Evolutionary conservation across 2,797 vertebrate genomes (phyloP), one percentile per base, ranked within the genome.

Genomic region (Acrocephalus scirpaceus): DNA sequence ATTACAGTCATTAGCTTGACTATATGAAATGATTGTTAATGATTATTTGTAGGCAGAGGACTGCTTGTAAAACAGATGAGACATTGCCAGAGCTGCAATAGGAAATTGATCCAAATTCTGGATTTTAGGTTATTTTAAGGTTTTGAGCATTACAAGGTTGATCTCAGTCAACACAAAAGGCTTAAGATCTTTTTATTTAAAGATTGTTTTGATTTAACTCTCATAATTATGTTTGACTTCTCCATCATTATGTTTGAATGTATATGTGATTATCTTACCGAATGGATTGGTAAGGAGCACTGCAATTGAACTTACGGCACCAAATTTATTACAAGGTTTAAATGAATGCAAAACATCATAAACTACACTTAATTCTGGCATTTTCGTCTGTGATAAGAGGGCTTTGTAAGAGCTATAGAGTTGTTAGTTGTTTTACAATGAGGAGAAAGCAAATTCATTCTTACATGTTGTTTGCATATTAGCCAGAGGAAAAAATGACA

Each of bases 11-110:
- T 96, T 96, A 91, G 66, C 81, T 96, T 90, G 84, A 56, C 42
- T 86, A 17, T 94, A 90, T 95, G 77, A 95, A 94, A 86, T 90
- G 53, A 93, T 94, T 94, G 94, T 94, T 97, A 93, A 94, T 96
- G 84, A 95, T 92, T 93, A 83, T 95, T 91, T 95, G 88, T 88
- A 17, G 71, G 85, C 86, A 57, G 85, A 21, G 48, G 27, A 53
- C 71, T 82, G 22, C 77, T 82, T 87, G 83, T 81, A 76, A 90
- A 94, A 60, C 42, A 64, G 34, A 62, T 70, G 80, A 84, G 42
- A 53, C 22, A 2, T 77, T 90, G 36, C 48, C 42, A 74, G 56
- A 84, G 22, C 61, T 91, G 56, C 72, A 71, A 1, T 47, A 87
- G 26, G 27, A 93, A 86, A 90, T 57, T 26, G 27, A 65, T 81